A percentile compares a stretch with the other conserved stretches of the same genome.
phyloP scores from a whole-genome alignment of 2,113 vertebrate species.

The Bettongia penicillata region DNA sequence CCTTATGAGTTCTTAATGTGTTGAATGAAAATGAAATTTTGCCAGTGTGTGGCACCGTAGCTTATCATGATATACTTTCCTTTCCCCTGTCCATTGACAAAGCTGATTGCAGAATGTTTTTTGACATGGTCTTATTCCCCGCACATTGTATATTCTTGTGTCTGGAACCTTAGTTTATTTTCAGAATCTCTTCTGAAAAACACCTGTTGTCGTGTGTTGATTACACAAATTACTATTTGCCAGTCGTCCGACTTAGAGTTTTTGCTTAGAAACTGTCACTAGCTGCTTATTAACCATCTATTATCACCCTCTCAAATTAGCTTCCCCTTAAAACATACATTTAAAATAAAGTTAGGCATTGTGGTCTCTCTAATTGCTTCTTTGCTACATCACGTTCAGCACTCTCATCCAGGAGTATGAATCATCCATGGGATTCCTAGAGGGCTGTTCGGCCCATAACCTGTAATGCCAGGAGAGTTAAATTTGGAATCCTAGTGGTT shows the following conservation, averaged over 20 bases:
- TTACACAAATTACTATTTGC: constrained; percentile 71
- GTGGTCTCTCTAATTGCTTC: constrained; percentile 68
- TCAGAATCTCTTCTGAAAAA: constrained; percentile 42
- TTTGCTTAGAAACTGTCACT: constrained; percentile 68
- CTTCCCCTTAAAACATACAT: constrained; percentile 74
- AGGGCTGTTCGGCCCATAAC: constrained; percentile 24
- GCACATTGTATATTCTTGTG: constrained; percentile 39
- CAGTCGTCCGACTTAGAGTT: constrained; percentile 52
- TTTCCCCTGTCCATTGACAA: constrained; percentile 54
- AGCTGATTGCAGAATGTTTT: constrained; percentile 64
- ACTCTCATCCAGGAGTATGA: constrained; percentile 55
- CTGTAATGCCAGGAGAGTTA: constrained; percentile 1
- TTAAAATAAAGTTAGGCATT: constrained; percentile 71
- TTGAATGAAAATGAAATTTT: constrained; percentile 68
- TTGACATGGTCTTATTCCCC: constrained; percentile 36
- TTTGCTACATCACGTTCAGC: constrained; percentile 55
- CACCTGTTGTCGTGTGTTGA: constrained; percentile 67
- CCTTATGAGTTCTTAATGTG: constrained; percentile 13
- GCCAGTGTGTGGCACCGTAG: constrained; percentile 38
- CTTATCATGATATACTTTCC: constrained; percentile 15
- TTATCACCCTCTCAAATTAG: constrained; percentile 76
- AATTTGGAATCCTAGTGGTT: not conserved
- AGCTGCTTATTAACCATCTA: constrained; percentile 77
- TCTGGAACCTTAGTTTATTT: not conserved
- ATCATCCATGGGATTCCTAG: constrained; percentile 42